These are phyloP conservation scores for Hyperoodon ampullatus DNA, from an alignment of 2,113 vertebrate species.

Conservation along the genomic window DNA sequence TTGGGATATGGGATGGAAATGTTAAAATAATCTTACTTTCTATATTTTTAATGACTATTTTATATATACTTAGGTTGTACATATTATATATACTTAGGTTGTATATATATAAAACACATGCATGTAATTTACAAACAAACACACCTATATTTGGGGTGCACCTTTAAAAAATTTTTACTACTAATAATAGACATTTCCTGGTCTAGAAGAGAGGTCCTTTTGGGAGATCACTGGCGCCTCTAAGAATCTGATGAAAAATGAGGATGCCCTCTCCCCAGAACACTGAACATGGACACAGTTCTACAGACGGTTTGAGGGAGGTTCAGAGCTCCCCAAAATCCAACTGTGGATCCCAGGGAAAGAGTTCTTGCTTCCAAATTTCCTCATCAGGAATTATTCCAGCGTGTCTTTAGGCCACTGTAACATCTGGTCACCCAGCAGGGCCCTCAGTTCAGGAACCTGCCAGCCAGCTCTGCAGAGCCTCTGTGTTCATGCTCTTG, in stretches of 20 bases:
- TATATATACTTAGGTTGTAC: neutral
- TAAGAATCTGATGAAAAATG: neutral
- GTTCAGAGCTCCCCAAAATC: neutral
- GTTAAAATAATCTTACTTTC: neutral
- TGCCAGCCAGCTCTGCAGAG: accelerated
- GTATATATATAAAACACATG: too few relatives aligned
- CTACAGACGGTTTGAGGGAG: neutral
- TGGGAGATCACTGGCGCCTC: neutral
- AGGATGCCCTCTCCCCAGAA: neutral
- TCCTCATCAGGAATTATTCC: neutral
- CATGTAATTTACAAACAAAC: neutral
- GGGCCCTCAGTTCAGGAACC: neutral
- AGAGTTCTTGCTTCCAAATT: neutral
- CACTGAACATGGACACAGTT: accelerated
- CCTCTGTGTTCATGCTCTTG: neutral
- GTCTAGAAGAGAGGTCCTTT: neutral
- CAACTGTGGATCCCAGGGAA: neutral
- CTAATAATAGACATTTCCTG: neutral
- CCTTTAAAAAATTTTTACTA: neutral
- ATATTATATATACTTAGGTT: neutral
- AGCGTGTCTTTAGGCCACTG: neutral
- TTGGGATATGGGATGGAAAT: neutral
- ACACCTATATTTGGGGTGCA: neutral
- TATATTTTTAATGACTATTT: neutral
- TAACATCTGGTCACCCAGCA: neutral